Percentiles rank a stretch among this genome's conserved stretches.
phyloP scores from a whole-genome alignment of 2,797 vertebrate species.

The Anas capensis region DNA sequence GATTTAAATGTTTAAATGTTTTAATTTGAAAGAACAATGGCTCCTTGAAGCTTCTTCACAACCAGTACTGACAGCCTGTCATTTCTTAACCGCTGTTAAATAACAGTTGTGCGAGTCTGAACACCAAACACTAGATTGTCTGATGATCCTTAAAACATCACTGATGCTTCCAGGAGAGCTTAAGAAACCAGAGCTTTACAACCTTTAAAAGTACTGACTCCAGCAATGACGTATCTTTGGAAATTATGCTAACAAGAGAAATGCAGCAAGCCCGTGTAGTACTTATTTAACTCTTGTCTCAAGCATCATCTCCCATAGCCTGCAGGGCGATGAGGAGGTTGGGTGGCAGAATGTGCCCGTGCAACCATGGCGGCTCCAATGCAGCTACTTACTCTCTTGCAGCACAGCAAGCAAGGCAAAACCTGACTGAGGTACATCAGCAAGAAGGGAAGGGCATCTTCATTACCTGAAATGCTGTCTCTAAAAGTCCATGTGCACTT shows the following conservation, averaged over 20 bases:
- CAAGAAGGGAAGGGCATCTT: neutral
- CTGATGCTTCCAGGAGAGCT: neutral
- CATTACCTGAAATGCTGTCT: neutral
- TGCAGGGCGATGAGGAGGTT: neutral
- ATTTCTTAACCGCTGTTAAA: conserved; percentile 64
- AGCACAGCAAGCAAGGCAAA: neutral
- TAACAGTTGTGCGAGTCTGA: conserved; percentile 36
- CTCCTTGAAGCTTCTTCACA: conserved; percentile 69
- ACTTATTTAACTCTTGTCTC: neutral
- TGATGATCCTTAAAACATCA: conserved; percentile 59
- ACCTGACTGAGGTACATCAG: neutral
- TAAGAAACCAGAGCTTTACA: neutral
- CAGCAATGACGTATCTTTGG: neutral
- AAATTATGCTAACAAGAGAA: neutral
- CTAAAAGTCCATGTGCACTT: accelerated
- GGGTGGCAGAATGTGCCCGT: accelerated
- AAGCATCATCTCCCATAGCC: neutral
- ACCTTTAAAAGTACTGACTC: neutral
- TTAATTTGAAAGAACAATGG: conserved; percentile 82
- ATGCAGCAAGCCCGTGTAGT: accelerated
- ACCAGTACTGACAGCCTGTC: conserved; percentile 74
- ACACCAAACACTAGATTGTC: conserved; percentile 64
- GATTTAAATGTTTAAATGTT: conserved; percentile 83
- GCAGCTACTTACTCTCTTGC: neutral
- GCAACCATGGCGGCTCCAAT: neutral